Conservation (phyloP, 2,113 vertebrate species). For the Struthidea cinerea region DNA sequence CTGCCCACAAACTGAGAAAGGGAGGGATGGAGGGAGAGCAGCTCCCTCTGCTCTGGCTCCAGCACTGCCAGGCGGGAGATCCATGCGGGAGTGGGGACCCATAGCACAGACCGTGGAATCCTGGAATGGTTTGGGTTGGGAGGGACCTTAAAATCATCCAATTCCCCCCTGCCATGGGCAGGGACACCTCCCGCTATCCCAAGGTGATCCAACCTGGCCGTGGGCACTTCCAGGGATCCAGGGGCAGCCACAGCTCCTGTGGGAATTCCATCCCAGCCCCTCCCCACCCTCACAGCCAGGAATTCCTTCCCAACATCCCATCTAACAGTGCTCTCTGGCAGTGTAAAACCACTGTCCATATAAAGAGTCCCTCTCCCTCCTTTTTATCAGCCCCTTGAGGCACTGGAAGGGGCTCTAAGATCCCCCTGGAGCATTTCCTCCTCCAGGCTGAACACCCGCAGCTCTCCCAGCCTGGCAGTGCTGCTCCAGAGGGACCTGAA, state of each 20-base stretch:
- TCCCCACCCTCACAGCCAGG: fast-evolving
- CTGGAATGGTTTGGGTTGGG: not conserved
- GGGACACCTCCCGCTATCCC: fast-evolving
- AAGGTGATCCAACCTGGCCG: fast-evolving
- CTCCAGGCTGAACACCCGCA: not conserved
- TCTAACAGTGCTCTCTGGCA: fast-evolving
- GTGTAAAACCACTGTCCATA: not conserved
- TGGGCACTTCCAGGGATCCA: not conserved
- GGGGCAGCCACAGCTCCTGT: not conserved
- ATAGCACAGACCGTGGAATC: not conserved
- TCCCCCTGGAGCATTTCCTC: not conserved
- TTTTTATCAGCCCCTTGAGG: not conserved
- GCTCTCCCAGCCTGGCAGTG: not conserved
- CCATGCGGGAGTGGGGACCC: fast-evolving
- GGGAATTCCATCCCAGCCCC: not conserved
- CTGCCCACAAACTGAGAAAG: not conserved
- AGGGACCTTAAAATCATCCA: not conserved
- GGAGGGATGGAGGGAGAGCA: not conserved
- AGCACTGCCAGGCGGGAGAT: fast-evolving
- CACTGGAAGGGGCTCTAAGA: not conserved
- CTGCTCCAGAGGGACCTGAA: fast-evolving
- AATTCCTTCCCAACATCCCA: not conserved
- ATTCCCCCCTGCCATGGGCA: not conserved
- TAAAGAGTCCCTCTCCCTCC: not conserved
- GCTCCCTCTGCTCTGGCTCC: not conserved